Evolutionary conservation across 2,113 vertebrate genomes (phyloP), one percentile per base, ranked within the genome.

Genomic region (Silurus asotus): DNA sequence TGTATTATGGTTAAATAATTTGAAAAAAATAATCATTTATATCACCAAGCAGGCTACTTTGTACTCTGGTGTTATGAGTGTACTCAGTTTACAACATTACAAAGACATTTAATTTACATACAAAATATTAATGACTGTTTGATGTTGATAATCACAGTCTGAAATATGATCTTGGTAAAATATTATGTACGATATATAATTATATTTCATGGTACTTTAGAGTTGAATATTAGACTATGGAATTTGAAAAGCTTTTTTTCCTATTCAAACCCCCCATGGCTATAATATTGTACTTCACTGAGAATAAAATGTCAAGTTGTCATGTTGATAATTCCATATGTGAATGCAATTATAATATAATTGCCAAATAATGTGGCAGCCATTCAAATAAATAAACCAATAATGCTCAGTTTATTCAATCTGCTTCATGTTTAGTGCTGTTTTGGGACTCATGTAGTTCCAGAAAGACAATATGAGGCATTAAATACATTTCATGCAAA

Each of bases 191-290:
- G 37, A 37, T 37, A 82, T 13, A 69, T 15, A 25, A 2, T n/a
- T 45, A 28, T 25, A 75, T 23, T 49, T 48, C 7, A 49, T 62
- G 64, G 6, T 14, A 75, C 62, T 64, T 25, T 75, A 49, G 49
- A 74, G 37, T 56, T 6, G 10, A 58, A 23, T 83, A 23, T 55
- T 83, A 65, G 25, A 3, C 6, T 81, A 20, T 5, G 11, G 19
- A 51, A 62, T 25, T 64, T 67, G 53, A 77, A 13, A 28, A 55
- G 49, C 25, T 82, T 67, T 49, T 82, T 51, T 92, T 92, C n/a
- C 13, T 15, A 23, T 55, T 37, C 37, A 23, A 14, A 17, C n/a
- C 45, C 17, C 37, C 37, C 37, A 2, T 37, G 2, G 37, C 37
- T 37, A 70, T 74, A 23, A 23, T 51, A 23, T 49, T 20, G 19